Conservation (phyloP, 1,140 invertebrate genomes). For the Pseudomyrmex sp. region DNA sequence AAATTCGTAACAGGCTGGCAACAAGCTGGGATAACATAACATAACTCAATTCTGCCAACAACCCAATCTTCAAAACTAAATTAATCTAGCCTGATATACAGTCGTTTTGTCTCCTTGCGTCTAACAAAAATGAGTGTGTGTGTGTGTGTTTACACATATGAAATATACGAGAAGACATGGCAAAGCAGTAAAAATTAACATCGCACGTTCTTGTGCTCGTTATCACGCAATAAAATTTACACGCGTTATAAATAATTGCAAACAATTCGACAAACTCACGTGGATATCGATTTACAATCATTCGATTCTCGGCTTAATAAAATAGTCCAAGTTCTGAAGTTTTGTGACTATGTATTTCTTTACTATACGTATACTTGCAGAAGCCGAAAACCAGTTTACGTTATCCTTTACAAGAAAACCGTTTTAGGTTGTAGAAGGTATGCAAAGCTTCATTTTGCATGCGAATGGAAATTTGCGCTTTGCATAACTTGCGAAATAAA, state of each 20-base stretch:
- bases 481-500: neutral
- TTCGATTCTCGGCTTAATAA: neutral
- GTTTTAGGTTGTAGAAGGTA: neutral
- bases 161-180: neutral
- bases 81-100: too few species aligned
- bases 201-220: conserved; percentile 18
- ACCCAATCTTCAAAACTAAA: too few species aligned
- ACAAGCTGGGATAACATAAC: conserved; percentile 5
- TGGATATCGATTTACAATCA: neutral
- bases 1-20: conserved; percentile 5
- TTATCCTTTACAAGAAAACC: conserved; percentile 1
- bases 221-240: conserved; percentile 45
- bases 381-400: neutral
- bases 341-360: neutral
- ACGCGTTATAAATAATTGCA: conserved; percentile 36
- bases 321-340: conserved; percentile 7
- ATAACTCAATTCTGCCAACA: too few species aligned
- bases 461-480: neutral
- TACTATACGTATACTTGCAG: too few species aligned
- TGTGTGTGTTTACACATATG: neutral
- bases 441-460: neutral
- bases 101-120: too few species aligned
- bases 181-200: conserved; percentile 35
- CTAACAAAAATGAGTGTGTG: too few species aligned
- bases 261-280: neutral